phyloP scores from a whole-genome alignment of 2,888 invertebrate species.

The Emmelina monodactyla region DNA sequence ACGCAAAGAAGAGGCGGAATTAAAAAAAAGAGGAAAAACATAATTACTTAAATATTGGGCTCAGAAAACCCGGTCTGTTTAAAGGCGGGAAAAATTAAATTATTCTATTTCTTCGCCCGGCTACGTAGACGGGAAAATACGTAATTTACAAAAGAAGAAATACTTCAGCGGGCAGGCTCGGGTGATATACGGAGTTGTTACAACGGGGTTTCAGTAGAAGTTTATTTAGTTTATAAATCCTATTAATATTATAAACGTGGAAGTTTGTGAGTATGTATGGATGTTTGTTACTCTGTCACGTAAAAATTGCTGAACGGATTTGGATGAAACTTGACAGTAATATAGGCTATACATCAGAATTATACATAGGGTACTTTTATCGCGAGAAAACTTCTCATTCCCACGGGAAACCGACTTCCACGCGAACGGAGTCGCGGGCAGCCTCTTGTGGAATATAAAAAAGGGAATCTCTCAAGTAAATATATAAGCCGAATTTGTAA shows the following conservation, averaged over 20 bases:
- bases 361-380: too few relatives aligned
- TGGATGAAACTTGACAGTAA: too few relatives aligned
- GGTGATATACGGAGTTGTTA: slow-evolving; percentile 20
- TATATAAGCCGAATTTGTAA: too few relatives aligned
- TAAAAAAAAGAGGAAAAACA: background rate
- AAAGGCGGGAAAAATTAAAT: slow-evolving; percentile 34
- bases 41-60: slow-evolving; percentile 1
- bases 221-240: too few relatives aligned
- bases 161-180: slow-evolving; percentile 21
- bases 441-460: slow-evolving; percentile 2
- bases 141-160: slow-evolving; percentile 36
- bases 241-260: too few relatives aligned
- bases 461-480: background rate
- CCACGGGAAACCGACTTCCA: too few relatives aligned
- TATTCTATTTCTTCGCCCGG: slow-evolving; percentile 39
- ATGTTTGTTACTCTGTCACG: too few relatives aligned
- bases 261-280: too few relatives aligned
- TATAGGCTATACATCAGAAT: too few relatives aligned
- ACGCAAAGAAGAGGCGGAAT: background rate
- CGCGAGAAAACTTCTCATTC: too few relatives aligned
- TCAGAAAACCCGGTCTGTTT: slow-evolving; percentile 15
- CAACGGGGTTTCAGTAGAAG: slow-evolving; percentile 1
- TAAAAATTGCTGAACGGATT: too few relatives aligned
- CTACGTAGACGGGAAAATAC: slow-evolving; percentile 32
- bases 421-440: too few relatives aligned